A percentile compares a stretch with the other conserved stretches of the same genome.
Evolutionary conservation across 2,113 vertebrate species (phyloP).

Genomic region (Chiloscyllium plagiosum): DNA sequence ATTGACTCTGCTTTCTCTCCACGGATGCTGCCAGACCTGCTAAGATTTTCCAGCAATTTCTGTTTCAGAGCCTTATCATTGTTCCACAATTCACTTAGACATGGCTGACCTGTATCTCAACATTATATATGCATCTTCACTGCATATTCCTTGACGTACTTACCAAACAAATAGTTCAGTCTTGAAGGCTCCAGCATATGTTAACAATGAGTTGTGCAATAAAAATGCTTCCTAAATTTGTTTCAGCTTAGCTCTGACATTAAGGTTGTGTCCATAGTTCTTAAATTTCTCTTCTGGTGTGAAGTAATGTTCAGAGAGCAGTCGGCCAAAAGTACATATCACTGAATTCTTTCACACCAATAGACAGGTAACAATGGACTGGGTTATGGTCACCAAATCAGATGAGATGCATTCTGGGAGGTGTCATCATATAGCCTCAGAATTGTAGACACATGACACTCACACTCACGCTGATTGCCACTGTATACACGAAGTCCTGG

Average conservation of each 20-base stretch:
- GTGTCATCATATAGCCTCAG: neutral
- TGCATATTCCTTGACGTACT: neutral
- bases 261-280: neutral
- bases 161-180: neutral
- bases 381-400: neutral
- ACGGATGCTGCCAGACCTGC: too few species aligned
- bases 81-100: neutral
- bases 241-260: neutral
- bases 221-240: neutral
- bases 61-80: neutral
- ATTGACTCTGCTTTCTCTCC: too few species aligned
- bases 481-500: neutral
- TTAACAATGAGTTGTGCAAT: neutral
- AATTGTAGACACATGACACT: neutral
- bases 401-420: neutral
- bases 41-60: too few species aligned
- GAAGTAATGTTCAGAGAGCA: neutral
- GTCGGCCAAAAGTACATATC: neutral
- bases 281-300: neutral
- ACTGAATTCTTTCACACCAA: neutral
- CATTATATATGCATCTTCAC: neutral
- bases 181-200: neutral
- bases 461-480: neutral
- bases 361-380: neutral
- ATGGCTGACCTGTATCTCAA: neutral